phyloP scores from a whole-genome alignment of 2,797 vertebrate species.

The Malurus splendens region DNA sequence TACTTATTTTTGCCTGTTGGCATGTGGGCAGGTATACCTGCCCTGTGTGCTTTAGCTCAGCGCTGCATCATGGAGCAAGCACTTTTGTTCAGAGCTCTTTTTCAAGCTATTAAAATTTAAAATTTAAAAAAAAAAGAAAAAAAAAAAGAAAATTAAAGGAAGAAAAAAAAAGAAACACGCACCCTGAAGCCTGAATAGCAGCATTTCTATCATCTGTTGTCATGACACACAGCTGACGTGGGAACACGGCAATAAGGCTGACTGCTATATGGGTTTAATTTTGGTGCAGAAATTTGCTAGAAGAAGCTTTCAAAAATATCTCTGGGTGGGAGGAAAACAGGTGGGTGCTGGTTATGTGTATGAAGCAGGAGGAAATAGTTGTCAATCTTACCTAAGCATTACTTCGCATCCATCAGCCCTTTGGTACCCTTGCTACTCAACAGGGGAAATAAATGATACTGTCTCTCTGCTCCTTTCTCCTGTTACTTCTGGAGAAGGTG shows the following conservation, averaged over 20 bases:
- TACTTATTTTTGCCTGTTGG: conserved; percentile 42
- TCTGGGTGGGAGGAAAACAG: conserved; percentile 44
- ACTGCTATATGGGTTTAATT: conserved; percentile 77
- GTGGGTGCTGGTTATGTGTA: conserved; percentile 49
- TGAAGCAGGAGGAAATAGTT: conserved; percentile 59
- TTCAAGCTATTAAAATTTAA: conserved; percentile 52
- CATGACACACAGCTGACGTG: conserved; percentile 78
- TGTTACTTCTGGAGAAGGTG: not conserved
- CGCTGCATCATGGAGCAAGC: conserved; percentile 37
- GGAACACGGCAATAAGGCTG: conserved; percentile 71
- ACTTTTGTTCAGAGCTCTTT: conserved; percentile 61
- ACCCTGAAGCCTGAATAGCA: conserved; percentile 69
- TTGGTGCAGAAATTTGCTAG: conserved; percentile 74
- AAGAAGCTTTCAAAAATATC: conserved; percentile 66
- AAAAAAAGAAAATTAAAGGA: too few relatives aligned
- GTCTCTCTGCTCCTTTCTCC: not conserved
- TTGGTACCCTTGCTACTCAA: conserved; percentile 1
- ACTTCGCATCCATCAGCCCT: conserved; percentile 34
- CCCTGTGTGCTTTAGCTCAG: not conserved
- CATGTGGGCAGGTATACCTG: conserved; percentile 51
- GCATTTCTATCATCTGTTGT: conserved; percentile 76
- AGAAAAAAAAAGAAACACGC: conserved; percentile 7
- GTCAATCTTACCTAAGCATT: conserved; percentile 56
- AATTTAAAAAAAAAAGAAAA: too few relatives aligned
- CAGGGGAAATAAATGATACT: not conserved